phyloP scores from a whole-genome alignment of 2,797 vertebrate species.

The Enteromius anoplus region DNA sequence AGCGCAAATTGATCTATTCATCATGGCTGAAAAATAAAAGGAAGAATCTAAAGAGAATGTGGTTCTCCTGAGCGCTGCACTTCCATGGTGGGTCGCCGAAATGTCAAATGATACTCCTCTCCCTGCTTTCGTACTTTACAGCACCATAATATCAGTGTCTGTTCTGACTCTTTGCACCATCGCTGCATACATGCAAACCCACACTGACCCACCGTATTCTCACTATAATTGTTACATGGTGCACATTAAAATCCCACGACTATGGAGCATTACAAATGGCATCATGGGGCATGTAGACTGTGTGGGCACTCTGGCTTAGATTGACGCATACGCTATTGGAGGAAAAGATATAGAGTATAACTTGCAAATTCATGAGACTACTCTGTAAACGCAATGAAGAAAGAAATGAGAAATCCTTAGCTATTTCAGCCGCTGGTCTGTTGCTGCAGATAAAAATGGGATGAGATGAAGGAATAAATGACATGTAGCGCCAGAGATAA shows the following conservation, averaged over 20 bases:
- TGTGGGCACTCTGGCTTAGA: background rate
- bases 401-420: slow-evolving; percentile 31
- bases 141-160: background rate
- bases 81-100: slow-evolving; percentile 5
- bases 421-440: slow-evolving; percentile 9
- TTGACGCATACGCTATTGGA: background rate
- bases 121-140: background rate
- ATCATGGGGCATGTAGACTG: background rate
- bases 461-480: slow-evolving; percentile 44
- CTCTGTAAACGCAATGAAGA: slow-evolving; percentile 26
- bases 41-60: slow-evolving; percentile 29
- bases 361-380: slow-evolving; percentile 36
- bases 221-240: background rate
- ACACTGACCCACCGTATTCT: background rate
- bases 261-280: background rate
- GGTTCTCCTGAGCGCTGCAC: slow-evolving; percentile 9
- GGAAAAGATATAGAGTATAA: background rate
- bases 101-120: slow-evolving; percentile 25
- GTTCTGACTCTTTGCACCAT: background rate
- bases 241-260: slow-evolving; percentile 8
- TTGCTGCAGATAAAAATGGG: slow-evolving; percentile 26
- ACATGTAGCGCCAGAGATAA: slow-evolving; percentile 15
- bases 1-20: slow-evolving; percentile 67
- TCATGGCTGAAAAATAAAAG: slow-evolving; percentile 48
- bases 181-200: background rate